These are phyloP conservation scores for Bufotes viridis DNA, from an alignment of 2,797 vertebrate species.

Conservation along the genomic window DNA sequence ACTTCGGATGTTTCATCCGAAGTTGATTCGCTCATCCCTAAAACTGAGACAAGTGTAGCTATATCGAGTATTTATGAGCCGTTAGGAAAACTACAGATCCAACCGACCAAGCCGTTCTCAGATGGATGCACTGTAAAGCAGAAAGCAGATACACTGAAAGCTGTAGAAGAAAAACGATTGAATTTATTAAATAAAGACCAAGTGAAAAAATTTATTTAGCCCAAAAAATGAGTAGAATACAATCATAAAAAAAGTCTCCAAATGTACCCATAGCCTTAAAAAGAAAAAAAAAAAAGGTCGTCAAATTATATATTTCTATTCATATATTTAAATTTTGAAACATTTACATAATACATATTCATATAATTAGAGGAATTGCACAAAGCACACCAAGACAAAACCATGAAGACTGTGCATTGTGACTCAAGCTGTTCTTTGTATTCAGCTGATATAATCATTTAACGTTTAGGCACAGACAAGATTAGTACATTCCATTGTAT, in stretches of 20 bases:
- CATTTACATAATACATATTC: slow-evolving; percentile 23
- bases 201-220: too few species aligned
- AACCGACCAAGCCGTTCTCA: too few species aligned
- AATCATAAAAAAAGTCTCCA: too few species aligned
- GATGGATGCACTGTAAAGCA: too few species aligned
- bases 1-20: too few species aligned
- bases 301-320: background rate
- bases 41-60: too few species aligned
- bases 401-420: background rate
- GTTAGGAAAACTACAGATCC: background rate
- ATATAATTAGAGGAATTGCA: background rate
- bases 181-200: too few species aligned
- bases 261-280: background rate
- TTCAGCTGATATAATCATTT: background rate
- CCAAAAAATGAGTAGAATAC: too few species aligned
- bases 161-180: too few species aligned
- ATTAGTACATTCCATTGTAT: background rate
- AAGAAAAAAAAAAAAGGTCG: background rate
- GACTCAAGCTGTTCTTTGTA: background rate
- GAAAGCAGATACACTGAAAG: too few species aligned
- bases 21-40: too few species aligned
- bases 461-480: background rate
- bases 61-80: too few species aligned
- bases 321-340: slow-evolving; percentile 9
- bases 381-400: background rate